Base-by-base conservation (phyloP, 2,888 invertebrate species). In the Diogma glabrata region DNA sequence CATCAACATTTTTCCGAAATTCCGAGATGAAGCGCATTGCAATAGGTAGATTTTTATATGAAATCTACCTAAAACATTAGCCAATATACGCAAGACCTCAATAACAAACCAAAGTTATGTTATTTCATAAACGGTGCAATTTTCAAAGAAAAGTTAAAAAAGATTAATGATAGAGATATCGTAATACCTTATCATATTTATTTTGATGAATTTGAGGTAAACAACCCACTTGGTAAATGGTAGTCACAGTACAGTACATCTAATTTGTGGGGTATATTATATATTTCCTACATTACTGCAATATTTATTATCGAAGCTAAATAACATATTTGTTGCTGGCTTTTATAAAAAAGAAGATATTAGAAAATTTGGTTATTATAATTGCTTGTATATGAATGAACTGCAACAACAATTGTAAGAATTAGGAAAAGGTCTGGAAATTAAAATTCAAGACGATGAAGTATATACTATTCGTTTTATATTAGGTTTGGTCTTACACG, bases 301-400 rank as follows among this genome's bases (percentile, higher is more conserved):
- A n/a, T n/a, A n/a, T n/a, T n/a, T n/a, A n/a, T n/a, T n/a, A n/a
- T n/a, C n/a, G n/a, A n/a, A n/a, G n/a, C n/a, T 28, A 28, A 28
- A 28, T 28, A 28, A 14, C 4, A 33, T 33, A 33, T 33, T 33
- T 33, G 33, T 33, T 4, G 33, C 33, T n/a, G 33, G 33, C 4
- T 33, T 33, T 33, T 33, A 33, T 33, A 33, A 33, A 33, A 33
- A 33, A 33, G 33, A 33, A 33, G 33, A 33, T 33, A 33, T 33
- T 33, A 33, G 14, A 33, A 33, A 33, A 33, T 33, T 33, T 33
- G 33, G 10, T 7, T 33, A 7, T 33, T 33, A 33, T 14, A 4
- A 9, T 6, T 33, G 33, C 33, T 33, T 33, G 14, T 33, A 33
- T 33, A 12, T n/a, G n/a, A n/a, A n/a, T n/a, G n/a, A 12, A n/a